These are phyloP conservation scores for Teleogryllus oceanicus DNA, from an alignment of 2,888 invertebrate genomes.

Conservation along the genomic window DNA sequence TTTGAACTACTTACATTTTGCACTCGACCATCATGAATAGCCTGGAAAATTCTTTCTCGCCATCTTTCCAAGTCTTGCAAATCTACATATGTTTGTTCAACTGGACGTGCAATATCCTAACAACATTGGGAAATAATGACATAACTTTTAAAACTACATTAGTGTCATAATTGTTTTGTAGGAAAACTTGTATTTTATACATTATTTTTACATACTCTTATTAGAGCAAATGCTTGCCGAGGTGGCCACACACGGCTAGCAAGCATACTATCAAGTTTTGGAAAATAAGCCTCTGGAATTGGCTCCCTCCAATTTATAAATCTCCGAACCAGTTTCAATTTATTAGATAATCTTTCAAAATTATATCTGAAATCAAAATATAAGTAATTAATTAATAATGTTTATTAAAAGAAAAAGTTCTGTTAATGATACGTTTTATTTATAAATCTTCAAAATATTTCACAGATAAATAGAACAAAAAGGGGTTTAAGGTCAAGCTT, in stretches of 20 bases:
- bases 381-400: no score
- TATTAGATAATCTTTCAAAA: conserved; percentile 70
- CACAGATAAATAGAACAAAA: no score
- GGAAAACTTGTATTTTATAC: no score
- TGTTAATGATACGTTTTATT: no score
- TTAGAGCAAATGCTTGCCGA: conserved; percentile 44
- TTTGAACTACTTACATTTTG: conserved; percentile 34
- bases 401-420: no score
- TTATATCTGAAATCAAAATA: conserved; percentile 60
- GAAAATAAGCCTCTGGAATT: conserved; percentile 76
- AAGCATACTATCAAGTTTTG: conserved; percentile 75
- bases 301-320: conserved; percentile 64
- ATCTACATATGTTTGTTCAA: conserved; percentile 39
- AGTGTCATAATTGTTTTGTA: no score
- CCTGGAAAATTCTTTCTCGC: conserved; percentile 46
- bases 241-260: conserved; percentile 74
- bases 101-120: conserved; percentile 39
- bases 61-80: conserved; percentile 45
- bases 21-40: conserved; percentile 45
- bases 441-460: no score
- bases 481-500: no score
- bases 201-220: no score
- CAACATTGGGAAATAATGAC: no score
- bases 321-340: conserved; percentile 59
- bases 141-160: no score